A percentile compares a stretch with the other conserved stretches of the same genome.
These are phyloP conservation scores for Ricordea florida DNA, from an alignment of 92 coral and sea anemone genomes.

Conservation along the genomic window DNA sequence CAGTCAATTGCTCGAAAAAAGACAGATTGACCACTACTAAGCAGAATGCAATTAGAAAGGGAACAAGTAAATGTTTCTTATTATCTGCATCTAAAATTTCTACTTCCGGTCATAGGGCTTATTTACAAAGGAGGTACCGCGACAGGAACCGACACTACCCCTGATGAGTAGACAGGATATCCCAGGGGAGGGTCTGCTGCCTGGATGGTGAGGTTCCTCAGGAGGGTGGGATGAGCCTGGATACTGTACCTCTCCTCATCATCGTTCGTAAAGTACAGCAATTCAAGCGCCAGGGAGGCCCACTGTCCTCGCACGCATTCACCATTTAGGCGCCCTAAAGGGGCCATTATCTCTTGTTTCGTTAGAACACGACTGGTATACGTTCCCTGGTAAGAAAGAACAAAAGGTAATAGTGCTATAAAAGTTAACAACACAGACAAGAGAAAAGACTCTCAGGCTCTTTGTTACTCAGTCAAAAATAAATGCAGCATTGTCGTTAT, in stretches of 20 bases:
- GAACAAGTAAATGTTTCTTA: too few species aligned
- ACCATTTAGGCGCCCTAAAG: conserved; percentile 81
- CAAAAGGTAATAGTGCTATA: background rate
- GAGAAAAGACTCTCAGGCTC: too few species aligned
- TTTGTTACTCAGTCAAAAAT: too few species aligned
- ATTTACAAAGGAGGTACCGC: conserved; percentile 50
- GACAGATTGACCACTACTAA: too few species aligned
- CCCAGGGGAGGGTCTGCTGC: conserved; percentile 99
- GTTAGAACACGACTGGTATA: conserved; percentile 94
- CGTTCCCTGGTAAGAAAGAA: conserved; percentile 57
- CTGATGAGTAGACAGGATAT: conserved; percentile 92
- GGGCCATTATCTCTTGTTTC: conserved; percentile 74
- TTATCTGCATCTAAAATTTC: background rate
- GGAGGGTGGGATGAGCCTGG: conserved; percentile 95
- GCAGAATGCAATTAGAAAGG: too few species aligned
- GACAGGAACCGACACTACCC: conserved; percentile 72
- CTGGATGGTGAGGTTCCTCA: conserved; percentile 95
- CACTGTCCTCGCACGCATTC: conserved; percentile 97
- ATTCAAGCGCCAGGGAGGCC: conserved; percentile 94
- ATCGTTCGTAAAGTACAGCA: conserved; percentile 94
- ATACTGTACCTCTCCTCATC: conserved; percentile 99
- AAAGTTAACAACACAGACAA: background rate
- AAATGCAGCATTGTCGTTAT: too few species aligned
- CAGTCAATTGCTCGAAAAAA: too few species aligned
- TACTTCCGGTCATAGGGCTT: background rate